phyloP scores from a whole-genome alignment of 2,113 vertebrate species.

The Phyllostomus hastatus region DNA sequence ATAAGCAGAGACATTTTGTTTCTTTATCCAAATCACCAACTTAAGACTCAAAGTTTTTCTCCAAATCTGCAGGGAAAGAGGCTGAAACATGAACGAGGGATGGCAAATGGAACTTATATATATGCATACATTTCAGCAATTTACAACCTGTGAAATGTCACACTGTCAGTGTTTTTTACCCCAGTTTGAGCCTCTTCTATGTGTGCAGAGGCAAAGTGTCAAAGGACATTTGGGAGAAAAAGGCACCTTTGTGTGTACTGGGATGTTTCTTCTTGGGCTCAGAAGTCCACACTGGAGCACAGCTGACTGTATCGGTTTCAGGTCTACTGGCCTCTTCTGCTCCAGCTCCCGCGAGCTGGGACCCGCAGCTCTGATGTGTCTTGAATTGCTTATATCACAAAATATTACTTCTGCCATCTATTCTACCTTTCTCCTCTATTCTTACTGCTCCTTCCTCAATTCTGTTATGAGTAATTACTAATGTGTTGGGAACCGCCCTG shows the following conservation, averaged over 20 bases:
- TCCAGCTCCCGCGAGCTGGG: not conserved
- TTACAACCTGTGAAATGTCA: slow-evolving; percentile 27
- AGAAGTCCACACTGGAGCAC: not conserved
- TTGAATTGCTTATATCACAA: not conserved
- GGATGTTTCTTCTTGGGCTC: not conserved
- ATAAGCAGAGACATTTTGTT: not conserved
- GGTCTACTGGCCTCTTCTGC: not conserved
- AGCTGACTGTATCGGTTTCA: not conserved
- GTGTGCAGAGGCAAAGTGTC: not conserved
- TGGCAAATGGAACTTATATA: not conserved
- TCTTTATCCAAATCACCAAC: not conserved
- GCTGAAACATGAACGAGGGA: not conserved
- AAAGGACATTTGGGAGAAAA: not conserved
- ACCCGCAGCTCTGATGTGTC: not conserved
- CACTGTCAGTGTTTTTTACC: not conserved
- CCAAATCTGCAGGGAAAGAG: not conserved
- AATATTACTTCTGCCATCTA: not conserved
- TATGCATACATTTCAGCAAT: not conserved
- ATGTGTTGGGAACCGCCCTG: too few relatives aligned
- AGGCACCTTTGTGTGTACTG: not conserved
- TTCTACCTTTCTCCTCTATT: not conserved
- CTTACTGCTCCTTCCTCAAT: not conserved
- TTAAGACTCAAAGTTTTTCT: not conserved
- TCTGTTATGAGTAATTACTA: not conserved
- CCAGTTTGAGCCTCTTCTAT: not conserved